Conservation (phyloP, 2,113 vertebrate genomes). For the Aix galericulata region DNA sequence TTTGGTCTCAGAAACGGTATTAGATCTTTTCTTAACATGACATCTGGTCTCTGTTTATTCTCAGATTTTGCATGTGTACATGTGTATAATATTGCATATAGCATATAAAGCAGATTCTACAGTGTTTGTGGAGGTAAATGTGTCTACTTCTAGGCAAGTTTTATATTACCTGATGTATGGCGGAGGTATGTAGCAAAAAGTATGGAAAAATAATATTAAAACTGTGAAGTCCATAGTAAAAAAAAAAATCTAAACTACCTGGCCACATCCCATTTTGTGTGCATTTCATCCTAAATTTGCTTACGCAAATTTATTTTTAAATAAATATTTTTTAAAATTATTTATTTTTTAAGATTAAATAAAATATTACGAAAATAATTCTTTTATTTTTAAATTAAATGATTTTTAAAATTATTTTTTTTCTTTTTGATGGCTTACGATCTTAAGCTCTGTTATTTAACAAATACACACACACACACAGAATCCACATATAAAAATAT, state of each 20-base stretch:
- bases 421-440: background rate
- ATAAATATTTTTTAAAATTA: too few species aligned
- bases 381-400: too few species aligned
- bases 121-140: background rate
- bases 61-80: background rate
- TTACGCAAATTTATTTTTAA: background rate
- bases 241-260: background rate
- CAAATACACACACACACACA: too few species aligned
- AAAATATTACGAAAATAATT: too few species aligned
- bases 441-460: background rate
- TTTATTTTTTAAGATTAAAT: too few species aligned
- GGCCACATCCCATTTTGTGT: background rate
- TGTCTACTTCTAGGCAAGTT: background rate
- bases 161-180: background rate
- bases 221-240: background rate
- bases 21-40: background rate
- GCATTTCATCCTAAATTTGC: background rate
- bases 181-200: background rate
- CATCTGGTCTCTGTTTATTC: constrained; percentile 12
- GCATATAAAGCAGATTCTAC: background rate
- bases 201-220: background rate
- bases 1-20: constrained; percentile 14
- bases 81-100: background rate
- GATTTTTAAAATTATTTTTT: background rate
- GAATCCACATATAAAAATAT: background rate